Evolutionary conservation across 2,888 invertebrate species (phyloP).

Genomic region (Eupeodes luniger): DNA sequence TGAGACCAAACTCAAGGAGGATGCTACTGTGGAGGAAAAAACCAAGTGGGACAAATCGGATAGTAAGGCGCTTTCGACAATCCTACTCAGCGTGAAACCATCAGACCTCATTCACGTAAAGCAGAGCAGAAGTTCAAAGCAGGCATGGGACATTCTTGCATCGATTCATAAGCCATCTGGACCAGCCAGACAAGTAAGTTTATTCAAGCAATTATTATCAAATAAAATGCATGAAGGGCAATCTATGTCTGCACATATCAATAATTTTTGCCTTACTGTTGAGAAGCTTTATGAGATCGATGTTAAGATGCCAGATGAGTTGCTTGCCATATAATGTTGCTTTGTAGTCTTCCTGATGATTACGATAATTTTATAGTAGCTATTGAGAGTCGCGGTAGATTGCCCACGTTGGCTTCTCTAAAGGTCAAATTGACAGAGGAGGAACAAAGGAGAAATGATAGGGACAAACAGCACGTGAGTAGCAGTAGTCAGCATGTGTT

Average conservation of each 20-base stretch:
- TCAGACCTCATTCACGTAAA: not conserved
- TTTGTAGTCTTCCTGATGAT: conserved; percentile 20
- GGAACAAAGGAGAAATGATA: conserved; percentile 17
- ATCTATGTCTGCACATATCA: too few species aligned
- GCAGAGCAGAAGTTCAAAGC: not conserved
- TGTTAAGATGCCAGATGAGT: conserved; percentile 20
- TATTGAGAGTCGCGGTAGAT: conserved; percentile 11
- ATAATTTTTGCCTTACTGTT: not conserved
- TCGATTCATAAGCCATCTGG: too few species aligned
- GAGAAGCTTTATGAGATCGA: conserved; percentile 16
- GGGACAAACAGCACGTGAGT: conserved; percentile 6
- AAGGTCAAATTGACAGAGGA: conserved; percentile 13
- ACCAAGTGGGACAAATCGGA: not conserved
- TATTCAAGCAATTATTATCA: not conserved
- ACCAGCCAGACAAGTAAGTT: not conserved
- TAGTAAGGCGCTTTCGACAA: conserved; percentile 5
- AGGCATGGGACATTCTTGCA: not conserved
- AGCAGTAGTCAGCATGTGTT: conserved; percentile 17
- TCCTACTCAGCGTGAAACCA: not conserved
- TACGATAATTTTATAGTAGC: too few species aligned
- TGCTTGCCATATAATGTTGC: conserved; percentile 20
- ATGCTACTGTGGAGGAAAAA: not conserved
- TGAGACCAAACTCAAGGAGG: not conserved
- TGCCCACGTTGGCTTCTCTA: not conserved
- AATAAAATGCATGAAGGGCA: too few species aligned